These are phyloP conservation scores for Luscinia megarhynchos DNA, from an alignment of 2,797 vertebrate species.

Conservation along the genomic window DNA sequence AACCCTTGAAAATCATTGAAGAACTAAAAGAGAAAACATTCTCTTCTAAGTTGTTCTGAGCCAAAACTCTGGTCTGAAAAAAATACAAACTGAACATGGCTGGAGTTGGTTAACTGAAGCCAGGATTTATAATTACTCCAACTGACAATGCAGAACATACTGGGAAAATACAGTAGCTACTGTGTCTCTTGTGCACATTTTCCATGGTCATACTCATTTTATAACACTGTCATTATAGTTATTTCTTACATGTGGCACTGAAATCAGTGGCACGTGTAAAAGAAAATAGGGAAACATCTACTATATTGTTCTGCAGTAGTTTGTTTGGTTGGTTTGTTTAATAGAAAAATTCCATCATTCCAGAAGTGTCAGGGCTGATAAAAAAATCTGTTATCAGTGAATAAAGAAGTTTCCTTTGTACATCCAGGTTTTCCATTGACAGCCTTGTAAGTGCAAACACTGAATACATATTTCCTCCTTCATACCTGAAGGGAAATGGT, in stretches of 20 bases:
- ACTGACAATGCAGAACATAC: neutral
- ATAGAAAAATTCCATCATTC: neutral
- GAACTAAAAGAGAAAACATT: neutral
- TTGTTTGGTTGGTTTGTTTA: neutral
- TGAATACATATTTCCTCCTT: neutral
- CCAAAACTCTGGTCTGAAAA: neutral
- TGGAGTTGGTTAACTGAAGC: neutral
- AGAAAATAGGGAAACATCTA: neutral
- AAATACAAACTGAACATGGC: neutral
- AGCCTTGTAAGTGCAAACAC: conserved; percentile 78
- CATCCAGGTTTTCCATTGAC: conserved; percentile 82
- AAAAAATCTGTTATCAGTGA: conserved; percentile 67
- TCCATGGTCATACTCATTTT: neutral
- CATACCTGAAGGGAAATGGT: neutral
- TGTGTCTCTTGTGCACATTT: neutral
- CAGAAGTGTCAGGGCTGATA: neutral
- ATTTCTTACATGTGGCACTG: neutral
- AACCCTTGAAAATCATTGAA: neutral
- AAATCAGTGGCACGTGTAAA: neutral
- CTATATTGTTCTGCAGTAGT: neutral
- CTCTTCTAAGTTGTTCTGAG: neutral
- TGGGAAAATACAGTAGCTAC: conserved; percentile 13
- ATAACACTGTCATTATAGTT: neutral
- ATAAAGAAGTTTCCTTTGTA: conserved; percentile 81
- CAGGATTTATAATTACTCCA: neutral